A percentile compares a stretch with the other conserved stretches of the same genome.
Evolutionary conservation across 2,888 invertebrate species (phyloP).

Genomic region (Aporophyla lueneburgensis): DNA sequence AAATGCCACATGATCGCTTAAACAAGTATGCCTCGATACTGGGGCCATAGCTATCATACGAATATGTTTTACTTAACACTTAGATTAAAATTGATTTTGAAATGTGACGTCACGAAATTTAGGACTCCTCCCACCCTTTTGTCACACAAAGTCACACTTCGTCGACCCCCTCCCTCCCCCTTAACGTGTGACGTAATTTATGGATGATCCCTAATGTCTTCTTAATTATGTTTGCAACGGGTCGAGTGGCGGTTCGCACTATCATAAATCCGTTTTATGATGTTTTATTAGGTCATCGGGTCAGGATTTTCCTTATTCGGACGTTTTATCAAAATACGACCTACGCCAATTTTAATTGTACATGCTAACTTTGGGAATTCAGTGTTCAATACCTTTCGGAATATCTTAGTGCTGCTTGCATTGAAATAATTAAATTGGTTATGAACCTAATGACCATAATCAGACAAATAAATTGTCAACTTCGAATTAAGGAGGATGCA

Average conservation of each 20-base stretch:
- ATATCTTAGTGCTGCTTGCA: background rate
- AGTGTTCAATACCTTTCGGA: background rate
- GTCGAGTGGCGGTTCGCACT: conserved; percentile 2
- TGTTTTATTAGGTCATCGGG: conserved; percentile 24
- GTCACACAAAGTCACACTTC: no score
- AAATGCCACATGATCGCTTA: no score
- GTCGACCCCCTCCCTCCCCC: no score
- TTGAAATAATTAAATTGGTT: background rate
- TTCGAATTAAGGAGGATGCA: no score
- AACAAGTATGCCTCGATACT: no score
- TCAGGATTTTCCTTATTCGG: conserved; percentile 18
- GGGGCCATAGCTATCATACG: no score
- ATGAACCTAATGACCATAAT: background rate
- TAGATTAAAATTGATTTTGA: no score
- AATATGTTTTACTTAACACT: no score
- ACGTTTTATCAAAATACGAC: conserved; percentile 2
- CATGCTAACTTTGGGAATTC: background rate
- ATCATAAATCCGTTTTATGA: conserved; percentile 24
- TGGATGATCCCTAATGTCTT: no score
- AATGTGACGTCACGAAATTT: no score
- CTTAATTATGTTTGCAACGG: background rate
- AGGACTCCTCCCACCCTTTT: no score
- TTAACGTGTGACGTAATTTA: no score
- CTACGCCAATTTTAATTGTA: background rate
- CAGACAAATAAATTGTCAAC: background rate